Percentiles rank a stretch among this genome's conserved stretches.
Evolutionary conservation across 2,888 invertebrate species (phyloP).

Genomic region (Cataglyphis rosenhaueri): DNA sequence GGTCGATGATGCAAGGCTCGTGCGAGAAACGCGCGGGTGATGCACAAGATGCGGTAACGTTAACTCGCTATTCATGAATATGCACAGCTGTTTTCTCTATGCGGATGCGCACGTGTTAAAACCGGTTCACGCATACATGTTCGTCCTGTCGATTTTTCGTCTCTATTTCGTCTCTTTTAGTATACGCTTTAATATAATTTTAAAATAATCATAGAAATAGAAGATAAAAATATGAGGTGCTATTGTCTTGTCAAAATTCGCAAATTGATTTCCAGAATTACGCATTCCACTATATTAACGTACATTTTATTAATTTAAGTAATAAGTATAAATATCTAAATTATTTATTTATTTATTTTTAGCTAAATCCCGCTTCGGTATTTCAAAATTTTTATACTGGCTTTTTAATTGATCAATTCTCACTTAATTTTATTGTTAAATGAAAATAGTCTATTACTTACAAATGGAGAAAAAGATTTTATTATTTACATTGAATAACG

Average conservation of each 20-base stretch:
- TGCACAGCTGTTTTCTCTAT: constrained; percentile 77
- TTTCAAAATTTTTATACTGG: background rate
- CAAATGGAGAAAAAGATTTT: background rate
- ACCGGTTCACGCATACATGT: constrained; percentile 61
- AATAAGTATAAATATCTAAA: background rate
- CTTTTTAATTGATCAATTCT: background rate
- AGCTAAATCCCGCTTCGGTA: background rate
- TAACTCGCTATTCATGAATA: constrained; percentile 77
- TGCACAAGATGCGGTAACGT: constrained; percentile 41
- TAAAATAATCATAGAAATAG: background rate
- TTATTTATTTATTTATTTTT: constrained; percentile 10
- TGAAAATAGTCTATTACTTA: background rate
- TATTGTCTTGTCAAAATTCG: background rate
- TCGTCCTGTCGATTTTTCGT: constrained; percentile 41
- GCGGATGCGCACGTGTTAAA: constrained; percentile 66
- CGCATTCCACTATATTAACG: background rate
- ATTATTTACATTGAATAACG: background rate
- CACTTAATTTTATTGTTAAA: background rate
- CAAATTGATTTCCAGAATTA: background rate
- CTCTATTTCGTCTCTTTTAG: background rate
- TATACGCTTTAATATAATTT: constrained; percentile 11
- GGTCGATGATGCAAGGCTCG: constrained; percentile 53
- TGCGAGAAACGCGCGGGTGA: constrained; percentile 63
- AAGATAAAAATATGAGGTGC: background rate
- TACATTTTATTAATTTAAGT: background rate